Evolutionary conservation across 2,888 invertebrate species (phyloP).

Genomic region (Ophraella communa): DNA sequence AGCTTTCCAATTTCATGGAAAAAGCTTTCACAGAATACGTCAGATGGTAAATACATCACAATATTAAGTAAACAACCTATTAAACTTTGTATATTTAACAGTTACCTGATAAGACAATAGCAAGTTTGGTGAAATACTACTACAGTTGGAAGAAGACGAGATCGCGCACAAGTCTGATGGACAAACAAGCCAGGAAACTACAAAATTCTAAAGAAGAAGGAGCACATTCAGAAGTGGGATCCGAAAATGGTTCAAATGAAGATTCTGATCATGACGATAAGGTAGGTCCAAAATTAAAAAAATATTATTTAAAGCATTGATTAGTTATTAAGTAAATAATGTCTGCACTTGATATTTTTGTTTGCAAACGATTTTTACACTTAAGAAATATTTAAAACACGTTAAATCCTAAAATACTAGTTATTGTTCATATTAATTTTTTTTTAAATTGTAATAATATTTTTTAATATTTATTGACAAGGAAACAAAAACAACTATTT

Average conservation of each 20-base stretch:
- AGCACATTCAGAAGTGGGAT: conserved; percentile 77
- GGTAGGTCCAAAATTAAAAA: conserved; percentile 68
- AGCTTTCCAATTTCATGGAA: conserved; percentile 97
- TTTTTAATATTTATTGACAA: neutral
- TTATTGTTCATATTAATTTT: too few species aligned
- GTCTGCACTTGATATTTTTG: too few species aligned
- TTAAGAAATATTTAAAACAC: too few species aligned
- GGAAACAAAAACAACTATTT: neutral
- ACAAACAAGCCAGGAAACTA: conserved; percentile 76
- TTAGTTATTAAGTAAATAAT: too few species aligned
- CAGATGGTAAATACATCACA: conserved; percentile 80
- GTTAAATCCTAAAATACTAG: too few species aligned
- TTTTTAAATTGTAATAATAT: neutral
- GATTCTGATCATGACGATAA: conserved; percentile 91
- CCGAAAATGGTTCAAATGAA: conserved; percentile 83
- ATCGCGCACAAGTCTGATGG: conserved; percentile 92
- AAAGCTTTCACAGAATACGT: conserved; percentile 94
- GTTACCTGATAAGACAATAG: conserved; percentile 97
- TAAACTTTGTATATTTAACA: conserved; percentile 56
- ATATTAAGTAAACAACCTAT: neutral
- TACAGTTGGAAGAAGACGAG: conserved; percentile 98
- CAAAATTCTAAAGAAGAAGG: conserved; percentile 72
- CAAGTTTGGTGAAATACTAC: conserved; percentile 95
- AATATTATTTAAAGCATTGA: neutral
- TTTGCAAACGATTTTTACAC: too few species aligned